Evolutionary conservation across 2,797 vertebrate genomes (phyloP).

Genomic region (Dendrocincla fuliginosa): DNA sequence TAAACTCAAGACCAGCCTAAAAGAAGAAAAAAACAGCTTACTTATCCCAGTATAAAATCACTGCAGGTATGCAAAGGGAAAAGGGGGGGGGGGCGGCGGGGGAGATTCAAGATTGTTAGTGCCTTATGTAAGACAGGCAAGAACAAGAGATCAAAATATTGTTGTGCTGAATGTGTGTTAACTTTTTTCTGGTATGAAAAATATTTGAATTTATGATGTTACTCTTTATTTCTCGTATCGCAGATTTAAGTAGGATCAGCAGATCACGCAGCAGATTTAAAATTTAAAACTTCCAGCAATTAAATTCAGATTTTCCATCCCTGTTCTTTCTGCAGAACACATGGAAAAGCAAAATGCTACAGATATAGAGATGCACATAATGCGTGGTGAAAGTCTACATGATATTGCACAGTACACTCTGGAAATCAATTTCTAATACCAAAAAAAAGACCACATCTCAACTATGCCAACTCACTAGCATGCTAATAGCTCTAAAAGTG

Average conservation of each 20-base stretch:
- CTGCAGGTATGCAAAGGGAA: not conserved
- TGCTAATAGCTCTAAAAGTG: constrained; percentile 20
- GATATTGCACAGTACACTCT: constrained; percentile 2
- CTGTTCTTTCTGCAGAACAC: not conserved
- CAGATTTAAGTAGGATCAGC: not conserved
- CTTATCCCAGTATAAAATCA: not conserved
- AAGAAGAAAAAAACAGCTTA: not conserved
- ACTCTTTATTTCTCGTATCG: not conserved
- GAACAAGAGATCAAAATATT: not conserved
- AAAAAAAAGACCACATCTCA: not conserved
- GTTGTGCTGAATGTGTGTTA: not conserved
- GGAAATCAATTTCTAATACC: constrained; percentile 62
- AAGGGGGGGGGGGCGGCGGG: not conserved
- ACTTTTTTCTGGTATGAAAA: not conserved
- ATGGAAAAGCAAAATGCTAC: not conserved
- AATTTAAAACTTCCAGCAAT: not conserved
- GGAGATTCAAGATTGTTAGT: not conserved
- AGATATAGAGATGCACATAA: not conserved
- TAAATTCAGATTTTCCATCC: not conserved
- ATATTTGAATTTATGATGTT: not conserved
- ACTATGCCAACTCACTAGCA: constrained; percentile 17
- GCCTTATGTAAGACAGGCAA: accelerated
- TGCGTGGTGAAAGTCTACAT: constrained; percentile 8
- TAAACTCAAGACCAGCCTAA: not conserved
- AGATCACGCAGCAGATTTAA: not conserved